Evolutionary conservation across 2,113 vertebrate species (phyloP).

Genomic region (Pseudopodoces humilis): DNA sequence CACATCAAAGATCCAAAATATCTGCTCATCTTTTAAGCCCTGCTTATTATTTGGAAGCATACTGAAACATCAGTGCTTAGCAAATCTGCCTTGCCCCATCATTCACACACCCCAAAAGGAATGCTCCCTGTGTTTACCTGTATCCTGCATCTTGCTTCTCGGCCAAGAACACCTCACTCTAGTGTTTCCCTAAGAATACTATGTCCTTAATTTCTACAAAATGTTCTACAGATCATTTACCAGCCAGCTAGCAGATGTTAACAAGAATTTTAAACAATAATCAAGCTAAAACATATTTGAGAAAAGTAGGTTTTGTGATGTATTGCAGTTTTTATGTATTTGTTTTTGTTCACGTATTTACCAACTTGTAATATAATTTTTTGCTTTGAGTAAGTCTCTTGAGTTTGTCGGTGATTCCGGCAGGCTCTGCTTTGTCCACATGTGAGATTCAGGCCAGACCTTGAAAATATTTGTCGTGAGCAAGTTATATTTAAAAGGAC

Average conservation of each 20-base stretch:
- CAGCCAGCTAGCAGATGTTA: not conserved
- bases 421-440: not conserved
- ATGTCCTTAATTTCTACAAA: slow-evolving; percentile 7
- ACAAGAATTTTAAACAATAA: slow-evolving; percentile 15
- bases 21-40: not conserved
- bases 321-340: not conserved
- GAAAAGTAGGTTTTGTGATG: not conserved
- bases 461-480: not conserved
- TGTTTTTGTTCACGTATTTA: not conserved
- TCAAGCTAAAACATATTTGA: not conserved
- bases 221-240: not conserved
- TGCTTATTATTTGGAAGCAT: not conserved
- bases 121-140: not conserved
- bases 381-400: not conserved
- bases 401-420: not conserved
- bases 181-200: not conserved
- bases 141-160: not conserved
- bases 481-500: slow-evolving; percentile 1
- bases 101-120: not conserved
- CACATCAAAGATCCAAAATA: not conserved
- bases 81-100: not conserved
- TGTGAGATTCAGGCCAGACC: not conserved
- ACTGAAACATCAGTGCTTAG: not conserved
- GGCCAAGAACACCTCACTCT: not conserved
- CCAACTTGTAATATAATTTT: not conserved